Conservation (phyloP, 2,888 invertebrate genomes). For the Trichogramma dendrolimi region DNA sequence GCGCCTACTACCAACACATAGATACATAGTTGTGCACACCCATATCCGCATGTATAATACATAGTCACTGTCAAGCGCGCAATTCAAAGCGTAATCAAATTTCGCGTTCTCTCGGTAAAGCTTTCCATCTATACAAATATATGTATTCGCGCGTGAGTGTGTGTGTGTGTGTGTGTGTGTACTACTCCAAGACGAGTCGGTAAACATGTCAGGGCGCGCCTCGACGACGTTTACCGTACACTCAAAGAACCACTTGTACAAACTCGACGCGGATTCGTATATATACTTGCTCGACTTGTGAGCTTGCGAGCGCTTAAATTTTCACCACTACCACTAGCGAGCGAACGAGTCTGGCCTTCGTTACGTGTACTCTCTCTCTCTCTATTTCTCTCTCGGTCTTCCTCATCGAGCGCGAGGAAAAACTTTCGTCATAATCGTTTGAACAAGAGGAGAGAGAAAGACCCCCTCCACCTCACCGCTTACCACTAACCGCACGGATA, state of each 20-base stretch:
- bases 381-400: neutral
- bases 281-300: neutral
- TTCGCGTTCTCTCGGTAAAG: no score
- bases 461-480: neutral
- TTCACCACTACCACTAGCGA: neutral
- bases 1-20: no score
- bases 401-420: no score
- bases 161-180: neutral
- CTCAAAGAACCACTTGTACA: conserved; percentile 12
- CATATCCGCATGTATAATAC: no score
- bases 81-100: no score
- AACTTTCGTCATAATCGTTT: no score
- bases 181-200: conserved; percentile 26
- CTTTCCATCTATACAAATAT: no score
- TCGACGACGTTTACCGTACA: conserved; percentile 34
- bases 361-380: neutral
- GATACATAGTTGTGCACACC: no score
- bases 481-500: no score
- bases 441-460: conserved; percentile 16
- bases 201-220: conserved; percentile 31
- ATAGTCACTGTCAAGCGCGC: no score
- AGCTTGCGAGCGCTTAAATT: neutral
- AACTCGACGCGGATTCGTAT: no score
- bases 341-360: no score
- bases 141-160: neutral